Conservation (phyloP, 2,888 invertebrate genomes). For the Hyalella azteca region DNA sequence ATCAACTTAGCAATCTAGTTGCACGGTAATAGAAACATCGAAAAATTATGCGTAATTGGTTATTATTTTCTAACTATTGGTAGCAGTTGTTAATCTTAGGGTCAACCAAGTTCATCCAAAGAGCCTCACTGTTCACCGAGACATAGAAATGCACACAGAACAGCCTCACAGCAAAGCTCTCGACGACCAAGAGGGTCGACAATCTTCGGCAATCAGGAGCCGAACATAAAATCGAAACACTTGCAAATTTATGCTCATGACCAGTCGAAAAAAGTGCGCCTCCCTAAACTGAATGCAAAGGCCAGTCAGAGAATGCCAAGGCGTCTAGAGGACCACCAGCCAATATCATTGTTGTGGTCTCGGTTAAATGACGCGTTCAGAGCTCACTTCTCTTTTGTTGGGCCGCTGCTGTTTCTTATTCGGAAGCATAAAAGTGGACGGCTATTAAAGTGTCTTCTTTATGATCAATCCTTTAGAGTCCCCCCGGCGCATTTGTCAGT, state of each 20-base stretch:
- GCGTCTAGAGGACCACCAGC: not conserved
- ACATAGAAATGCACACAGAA: no score
- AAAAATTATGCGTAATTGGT: no score
- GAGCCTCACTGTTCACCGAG: no score
- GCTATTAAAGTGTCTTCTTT: constrained; percentile 37
- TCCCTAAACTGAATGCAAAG: not conserved
- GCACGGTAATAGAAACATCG: no score
- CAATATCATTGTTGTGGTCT: constrained; percentile 33
- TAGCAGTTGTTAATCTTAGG: no score
- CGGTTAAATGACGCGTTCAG: constrained; percentile 34
- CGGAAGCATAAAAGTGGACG: constrained; percentile 34
- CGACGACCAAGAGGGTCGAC: no score
- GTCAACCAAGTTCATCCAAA: no score
- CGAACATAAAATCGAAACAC: not conserved
- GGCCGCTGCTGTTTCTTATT: constrained; percentile 30
- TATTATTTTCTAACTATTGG: no score
- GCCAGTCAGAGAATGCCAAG: constrained; percentile 5
- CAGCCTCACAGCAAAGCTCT: no score
- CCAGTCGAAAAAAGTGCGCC: not conserved
- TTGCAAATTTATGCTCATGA: not conserved
- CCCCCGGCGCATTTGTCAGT: constrained; percentile 32
- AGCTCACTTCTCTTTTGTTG: constrained; percentile 28
- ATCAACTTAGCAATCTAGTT: no score
- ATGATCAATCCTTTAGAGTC: constrained; percentile 37
- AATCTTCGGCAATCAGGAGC: not conserved